phyloP scores from a whole-genome alignment of 1,140 invertebrate genomes.

The Tetramorium alpestre region DNA sequence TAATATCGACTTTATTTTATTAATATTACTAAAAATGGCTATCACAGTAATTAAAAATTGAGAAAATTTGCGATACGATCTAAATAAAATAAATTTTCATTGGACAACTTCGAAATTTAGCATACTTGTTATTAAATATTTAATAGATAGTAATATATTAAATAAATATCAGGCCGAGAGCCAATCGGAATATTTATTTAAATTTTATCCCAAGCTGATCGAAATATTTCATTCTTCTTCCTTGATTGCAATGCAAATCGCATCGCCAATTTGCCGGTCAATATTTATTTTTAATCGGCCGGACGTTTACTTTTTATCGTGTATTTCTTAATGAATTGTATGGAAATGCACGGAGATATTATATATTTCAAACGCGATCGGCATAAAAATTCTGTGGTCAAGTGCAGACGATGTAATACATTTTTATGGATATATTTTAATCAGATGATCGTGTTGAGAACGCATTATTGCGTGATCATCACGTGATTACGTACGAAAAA shows the following conservation, averaged over 20 bases:
- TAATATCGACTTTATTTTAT: neutral
- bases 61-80: neutral
- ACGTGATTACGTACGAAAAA: neutral
- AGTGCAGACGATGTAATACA: neutral
- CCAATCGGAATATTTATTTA: neutral
- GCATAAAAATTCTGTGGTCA: neutral
- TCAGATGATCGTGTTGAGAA: neutral
- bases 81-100: neutral
- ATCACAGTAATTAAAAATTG: neutral
- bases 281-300: slow-evolving; percentile 30
- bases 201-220: slow-evolving; percentile 11
- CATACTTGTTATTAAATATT: neutral
- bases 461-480: neutral
- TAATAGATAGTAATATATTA: slow-evolving; percentile 13
- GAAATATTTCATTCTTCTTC: slow-evolving; percentile 5
- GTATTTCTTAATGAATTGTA: slow-evolving; percentile 18
- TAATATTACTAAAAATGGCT: neutral
- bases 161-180: slow-evolving; percentile 1
- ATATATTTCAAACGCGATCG: neutral
- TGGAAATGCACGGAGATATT: neutral
- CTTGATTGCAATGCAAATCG: slow-evolving; percentile 39
- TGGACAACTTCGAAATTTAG: neutral
- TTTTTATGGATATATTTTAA: neutral
- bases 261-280: neutral
- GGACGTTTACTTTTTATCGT: neutral